phyloP scores from a whole-genome alignment of 2,888 invertebrate genomes.

The Eristalinus aeneus region DNA sequence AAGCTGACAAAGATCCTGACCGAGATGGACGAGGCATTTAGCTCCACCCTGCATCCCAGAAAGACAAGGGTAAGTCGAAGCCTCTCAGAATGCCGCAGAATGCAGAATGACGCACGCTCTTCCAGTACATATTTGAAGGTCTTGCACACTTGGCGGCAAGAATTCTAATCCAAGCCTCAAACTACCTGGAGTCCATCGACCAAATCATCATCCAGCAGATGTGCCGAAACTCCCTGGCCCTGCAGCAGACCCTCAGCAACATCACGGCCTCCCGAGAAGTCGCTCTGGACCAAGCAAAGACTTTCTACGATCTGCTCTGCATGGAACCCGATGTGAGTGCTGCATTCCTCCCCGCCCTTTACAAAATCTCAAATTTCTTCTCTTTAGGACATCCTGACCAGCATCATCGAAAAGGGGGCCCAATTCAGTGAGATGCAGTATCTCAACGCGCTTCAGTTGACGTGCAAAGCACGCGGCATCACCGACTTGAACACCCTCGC shows the following conservation, averaged over 20 bases:
- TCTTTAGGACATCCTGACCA: slow-evolving; percentile 89
- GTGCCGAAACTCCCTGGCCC: slow-evolving; percentile 91
- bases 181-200: slow-evolving; percentile 89
- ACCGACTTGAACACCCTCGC: slow-evolving; percentile 83
- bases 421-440: slow-evolving; percentile 94
- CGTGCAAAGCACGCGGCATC: slow-evolving; percentile 84
- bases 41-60: slow-evolving; percentile 87
- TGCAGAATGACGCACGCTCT: slow-evolving; percentile 24
- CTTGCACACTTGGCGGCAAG: slow-evolving; percentile 90
- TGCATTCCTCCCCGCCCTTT: not conserved
- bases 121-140: slow-evolving; percentile 94
- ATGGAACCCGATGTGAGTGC: slow-evolving; percentile 88
- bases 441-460: slow-evolving; percentile 90
- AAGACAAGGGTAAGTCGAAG: slow-evolving; percentile 86
- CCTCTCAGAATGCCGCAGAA: not conserved
- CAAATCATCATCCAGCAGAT: slow-evolving; percentile 91
- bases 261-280: slow-evolving; percentile 91
- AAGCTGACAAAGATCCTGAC: slow-evolving; percentile 90
- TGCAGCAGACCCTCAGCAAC: slow-evolving; percentile 92
- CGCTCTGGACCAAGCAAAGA: slow-evolving; percentile 93
- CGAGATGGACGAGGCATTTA: slow-evolving; percentile 89
- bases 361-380: slow-evolving; percentile 33
- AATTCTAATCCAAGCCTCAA: slow-evolving; percentile 90
- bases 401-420: slow-evolving; percentile 92
- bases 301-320: slow-evolving; percentile 93